Base-by-base conservation (phyloP, 2,113 vertebrate species). In the Anseranas semipalmata region DNA sequence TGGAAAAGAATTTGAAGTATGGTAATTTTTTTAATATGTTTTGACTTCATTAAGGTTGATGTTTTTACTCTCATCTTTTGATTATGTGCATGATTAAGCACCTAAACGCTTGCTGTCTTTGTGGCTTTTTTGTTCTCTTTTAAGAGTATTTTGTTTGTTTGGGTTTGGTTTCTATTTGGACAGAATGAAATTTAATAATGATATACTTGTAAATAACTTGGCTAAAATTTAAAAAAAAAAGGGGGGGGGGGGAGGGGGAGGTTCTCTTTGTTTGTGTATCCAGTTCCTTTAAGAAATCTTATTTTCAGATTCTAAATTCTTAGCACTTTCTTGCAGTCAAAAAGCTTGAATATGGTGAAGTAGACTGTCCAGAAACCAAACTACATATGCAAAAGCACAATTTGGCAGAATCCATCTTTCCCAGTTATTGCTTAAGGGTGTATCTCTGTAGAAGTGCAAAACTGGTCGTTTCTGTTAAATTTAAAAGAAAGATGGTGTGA, bases 1-100 rank as follows among this genome's bases (percentile, higher is more conserved):
- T 94, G 83, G 50, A 43, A 53, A 77, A 76, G 50, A 77, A 37
- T 39, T 71, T 85, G 68, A 88, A 95, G 90, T 94, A 88, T 9
- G 33, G 46, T 59, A 41, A 5, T 41, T 87, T 62, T 83, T 85
- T 70, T 12, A 94, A 74, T 90, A 7, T 0, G 1, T 71, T 88
- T 86, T 80, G 17, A 17, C 30, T 88, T 88, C 12, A 2, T 62
- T 80, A 46, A 32, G 73, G 75, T 79, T 82, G 70, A 37, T 65
- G 62, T 12, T 91, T 70, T 76, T 70, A 43, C 1, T 4, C 58
- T 62, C 0, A 0, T 53, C 71, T 90, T 68, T 76, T 90, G 85
- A 87, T 95, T 76, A 22, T 53, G 30, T 66, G 33, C 6, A 5
- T 83, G 62, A 87, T 90, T 76, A 91, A 82, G 58, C 4, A 3